Evolutionary conservation across 2,888 invertebrate species (phyloP).

Genomic region (Diogma glabrata): DNA sequence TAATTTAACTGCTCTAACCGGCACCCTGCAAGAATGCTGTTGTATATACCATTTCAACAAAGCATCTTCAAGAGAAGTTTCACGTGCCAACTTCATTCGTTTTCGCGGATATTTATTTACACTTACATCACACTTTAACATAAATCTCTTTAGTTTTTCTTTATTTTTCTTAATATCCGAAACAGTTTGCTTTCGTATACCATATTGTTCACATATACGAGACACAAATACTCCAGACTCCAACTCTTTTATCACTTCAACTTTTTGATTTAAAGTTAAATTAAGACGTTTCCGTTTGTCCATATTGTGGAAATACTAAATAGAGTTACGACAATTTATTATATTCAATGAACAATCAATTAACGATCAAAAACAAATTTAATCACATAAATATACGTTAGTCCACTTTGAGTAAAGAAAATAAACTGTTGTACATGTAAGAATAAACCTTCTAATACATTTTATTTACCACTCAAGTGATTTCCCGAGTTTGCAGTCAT

Average conservation of each 20-base stretch:
- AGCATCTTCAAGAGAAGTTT: constrained; percentile 1
- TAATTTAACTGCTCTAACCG: not conserved
- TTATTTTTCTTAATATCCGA: constrained; percentile 4
- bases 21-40: not conserved
- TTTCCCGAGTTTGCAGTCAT: no score
- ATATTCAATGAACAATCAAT: no score
- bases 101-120: not conserved
- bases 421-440: no score
- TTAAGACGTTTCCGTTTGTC: not conserved
- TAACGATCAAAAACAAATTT: no score
- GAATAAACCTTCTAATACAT: no score
- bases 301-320: not conserved
- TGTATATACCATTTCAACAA: not conserved
- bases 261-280: not conserved
- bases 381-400: no score
- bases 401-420: no score
- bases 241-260: not conserved
- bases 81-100: not conserved
- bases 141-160: not conserved
- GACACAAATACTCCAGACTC: not conserved
- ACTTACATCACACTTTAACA: constrained; percentile 1
- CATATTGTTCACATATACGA: not conserved
- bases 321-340: not conserved
- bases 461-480: no score
- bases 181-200: not conserved